Percentiles rank a stretch among this genome's conserved stretches.
Evolutionary conservation across 2,797 vertebrate species (phyloP).

Genomic region (Salarias fasciatus): DNA sequence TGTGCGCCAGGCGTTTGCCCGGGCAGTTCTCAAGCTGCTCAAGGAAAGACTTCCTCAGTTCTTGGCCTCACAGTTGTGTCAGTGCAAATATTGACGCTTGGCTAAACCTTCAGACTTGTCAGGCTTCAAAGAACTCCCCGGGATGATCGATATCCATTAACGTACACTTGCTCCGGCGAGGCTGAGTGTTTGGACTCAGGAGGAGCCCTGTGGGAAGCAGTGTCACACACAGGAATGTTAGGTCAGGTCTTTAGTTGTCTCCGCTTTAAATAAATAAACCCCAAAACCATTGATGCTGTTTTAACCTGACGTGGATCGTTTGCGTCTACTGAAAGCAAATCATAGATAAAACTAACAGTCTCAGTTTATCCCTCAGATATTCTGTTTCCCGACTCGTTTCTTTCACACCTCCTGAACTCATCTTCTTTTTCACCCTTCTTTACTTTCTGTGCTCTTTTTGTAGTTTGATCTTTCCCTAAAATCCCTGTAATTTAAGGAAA

Average conservation of each 20-base stretch:
- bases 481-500: slow-evolving; percentile 53
- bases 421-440: no score
- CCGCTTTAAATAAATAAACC: slow-evolving; percentile 18
- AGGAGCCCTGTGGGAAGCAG: slow-evolving; percentile 30
- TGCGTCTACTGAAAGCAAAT: no score
- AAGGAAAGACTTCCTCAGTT: slow-evolving; percentile 10
- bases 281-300: slow-evolving; percentile 8
- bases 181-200: slow-evolving; percentile 34
- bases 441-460: no score
- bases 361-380: background rate
- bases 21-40: background rate
- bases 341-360: no score
- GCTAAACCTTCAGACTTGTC: slow-evolving; percentile 50
- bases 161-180: slow-evolving; percentile 45
- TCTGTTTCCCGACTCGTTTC: slow-evolving; percentile 4
- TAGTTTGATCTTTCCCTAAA: slow-evolving; percentile 28
- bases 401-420: no score
- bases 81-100: slow-evolving; percentile 66
- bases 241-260: slow-evolving; percentile 27
- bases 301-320: background rate
- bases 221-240: slow-evolving; percentile 48
- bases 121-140: slow-evolving; percentile 57
- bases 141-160: slow-evolving; percentile 75
- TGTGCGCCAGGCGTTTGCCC: background rate
- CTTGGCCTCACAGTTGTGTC: slow-evolving; percentile 11